Evolutionary conservation across 2,888 invertebrate genomes (phyloP).

Genomic region (Ganaspis brasiliensis): DNA sequence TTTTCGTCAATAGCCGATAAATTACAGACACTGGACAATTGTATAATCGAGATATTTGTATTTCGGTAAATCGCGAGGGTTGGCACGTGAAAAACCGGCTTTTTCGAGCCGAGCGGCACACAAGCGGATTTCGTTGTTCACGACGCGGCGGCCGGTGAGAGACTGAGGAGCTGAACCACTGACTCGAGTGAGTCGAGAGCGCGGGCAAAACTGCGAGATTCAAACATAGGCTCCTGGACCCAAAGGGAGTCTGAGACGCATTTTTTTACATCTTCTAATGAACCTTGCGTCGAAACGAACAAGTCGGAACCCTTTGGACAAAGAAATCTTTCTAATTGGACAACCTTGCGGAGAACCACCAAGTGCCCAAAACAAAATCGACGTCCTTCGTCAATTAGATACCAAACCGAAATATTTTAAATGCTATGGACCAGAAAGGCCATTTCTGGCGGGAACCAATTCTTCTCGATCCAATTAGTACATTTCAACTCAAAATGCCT

Average conservation of each 20-base stretch:
- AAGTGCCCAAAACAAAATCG: constrained; percentile 25
- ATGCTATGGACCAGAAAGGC: background rate
- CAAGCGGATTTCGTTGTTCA: constrained; percentile 51
- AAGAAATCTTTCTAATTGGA: constrained; percentile 40
- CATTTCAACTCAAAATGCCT: background rate
- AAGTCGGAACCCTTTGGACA: constrained; percentile 27
- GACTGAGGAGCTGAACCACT: constrained; percentile 51
- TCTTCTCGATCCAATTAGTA: constrained; percentile 30
- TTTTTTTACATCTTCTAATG: constrained; percentile 22
- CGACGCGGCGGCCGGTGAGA: constrained; percentile 54
- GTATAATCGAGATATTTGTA: background rate
- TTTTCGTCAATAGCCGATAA: no score
- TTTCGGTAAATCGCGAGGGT: background rate
- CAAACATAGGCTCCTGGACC: constrained; percentile 3
- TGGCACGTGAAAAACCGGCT: constrained; percentile 57
- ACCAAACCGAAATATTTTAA: constrained; percentile 29
- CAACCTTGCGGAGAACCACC: constrained; percentile 26
- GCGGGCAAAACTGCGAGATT: constrained; percentile 2
- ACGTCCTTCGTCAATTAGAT: constrained; percentile 41
- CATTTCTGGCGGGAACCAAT: constrained; percentile 1
- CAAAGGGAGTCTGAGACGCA: background rate
- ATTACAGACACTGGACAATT: no score
- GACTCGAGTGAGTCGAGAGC: constrained; percentile 7
- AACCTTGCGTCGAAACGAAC: constrained; percentile 25
- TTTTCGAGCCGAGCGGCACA: constrained; percentile 41